A percentile compares a stretch with the other conserved stretches of the same genome.
Evolutionary conservation across 2,113 vertebrate species (phyloP).

Genomic region (Phoxinus phoxinus): DNA sequence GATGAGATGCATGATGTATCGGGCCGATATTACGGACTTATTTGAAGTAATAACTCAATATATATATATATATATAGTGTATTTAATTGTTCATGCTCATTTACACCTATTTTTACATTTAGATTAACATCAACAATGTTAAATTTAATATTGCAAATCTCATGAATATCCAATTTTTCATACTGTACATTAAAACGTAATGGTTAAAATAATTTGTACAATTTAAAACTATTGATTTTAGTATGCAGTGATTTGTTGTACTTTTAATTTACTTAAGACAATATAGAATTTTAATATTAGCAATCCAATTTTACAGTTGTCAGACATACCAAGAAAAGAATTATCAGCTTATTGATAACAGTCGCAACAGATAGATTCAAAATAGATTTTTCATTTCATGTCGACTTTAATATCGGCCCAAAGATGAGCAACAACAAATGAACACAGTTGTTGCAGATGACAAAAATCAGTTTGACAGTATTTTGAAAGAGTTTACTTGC

Average conservation of each 20-base stretch:
- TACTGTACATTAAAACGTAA: background rate
- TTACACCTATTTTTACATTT: background rate
- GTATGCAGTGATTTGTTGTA: background rate
- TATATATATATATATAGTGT: background rate
- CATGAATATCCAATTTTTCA: background rate
- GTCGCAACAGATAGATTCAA: background rate
- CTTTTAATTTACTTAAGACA: background rate
- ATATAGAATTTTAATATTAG: background rate
- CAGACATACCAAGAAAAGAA: background rate
- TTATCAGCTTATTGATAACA: background rate
- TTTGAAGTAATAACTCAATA: background rate
- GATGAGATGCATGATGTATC: background rate
- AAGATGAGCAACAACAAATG: background rate
- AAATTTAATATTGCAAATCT: background rate
- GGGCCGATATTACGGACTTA: background rate
- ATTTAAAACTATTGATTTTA: background rate
- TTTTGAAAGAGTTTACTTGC: conserved; percentile 29
- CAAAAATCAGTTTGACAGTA: conserved; percentile 4
- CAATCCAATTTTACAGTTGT: background rate
- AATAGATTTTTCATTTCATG: background rate
- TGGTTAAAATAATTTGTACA: background rate
- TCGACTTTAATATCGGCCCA: background rate
- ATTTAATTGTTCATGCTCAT: background rate
- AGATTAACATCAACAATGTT: background rate
- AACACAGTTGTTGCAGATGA: conserved; percentile 4